Percentiles rank a stretch among this genome's conserved stretches.
Conservation (phyloP, 1,140 invertebrate genomes). For the Dendrolimus kikuchii region DNA sequence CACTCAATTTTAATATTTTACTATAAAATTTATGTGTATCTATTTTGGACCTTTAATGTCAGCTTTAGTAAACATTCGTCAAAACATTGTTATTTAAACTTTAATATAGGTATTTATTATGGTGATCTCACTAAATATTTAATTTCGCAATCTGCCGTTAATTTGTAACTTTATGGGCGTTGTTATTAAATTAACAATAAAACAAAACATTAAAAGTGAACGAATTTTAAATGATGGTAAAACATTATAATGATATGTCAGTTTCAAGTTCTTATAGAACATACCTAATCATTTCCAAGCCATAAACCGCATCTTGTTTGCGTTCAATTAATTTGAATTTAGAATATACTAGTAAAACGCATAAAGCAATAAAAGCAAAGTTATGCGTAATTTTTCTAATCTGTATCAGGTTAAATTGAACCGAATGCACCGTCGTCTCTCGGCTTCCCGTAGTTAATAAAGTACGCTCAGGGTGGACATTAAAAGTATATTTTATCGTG, state of each 20-base stretch:
- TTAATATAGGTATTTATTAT: slow-evolving; percentile 2
- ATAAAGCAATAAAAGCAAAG: slow-evolving; percentile 48
- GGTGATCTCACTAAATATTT: neutral
- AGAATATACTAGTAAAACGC: slow-evolving; percentile 37
- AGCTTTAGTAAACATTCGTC: no score
- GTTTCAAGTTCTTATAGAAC: slow-evolving; percentile 32
- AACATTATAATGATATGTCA: slow-evolving; percentile 25
- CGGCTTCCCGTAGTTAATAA: slow-evolving; percentile 48
- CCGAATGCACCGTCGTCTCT: slow-evolving; percentile 14
- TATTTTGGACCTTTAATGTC: no score
- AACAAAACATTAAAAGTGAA: slow-evolving; percentile 26
- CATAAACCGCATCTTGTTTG: slow-evolving; percentile 52
- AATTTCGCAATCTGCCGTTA: neutral
- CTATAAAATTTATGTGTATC: no score
- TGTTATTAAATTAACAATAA: slow-evolving; percentile 26
- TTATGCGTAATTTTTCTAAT: slow-evolving; percentile 53
- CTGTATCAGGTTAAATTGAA: slow-evolving; percentile 40
- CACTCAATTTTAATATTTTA: no score
- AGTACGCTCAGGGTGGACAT: slow-evolving; percentile 53
- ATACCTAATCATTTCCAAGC: slow-evolving; percentile 25
- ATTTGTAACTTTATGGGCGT: neutral
- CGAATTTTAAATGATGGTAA: slow-evolving; percentile 32
- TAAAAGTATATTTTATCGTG: slow-evolving; percentile 66
- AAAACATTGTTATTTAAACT: no score
- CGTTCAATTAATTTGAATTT: slow-evolving; percentile 59